These are phyloP conservation scores for Homarus americanus DNA, from an alignment of 1,140 invertebrate genomes.

Conservation along the genomic window DNA sequence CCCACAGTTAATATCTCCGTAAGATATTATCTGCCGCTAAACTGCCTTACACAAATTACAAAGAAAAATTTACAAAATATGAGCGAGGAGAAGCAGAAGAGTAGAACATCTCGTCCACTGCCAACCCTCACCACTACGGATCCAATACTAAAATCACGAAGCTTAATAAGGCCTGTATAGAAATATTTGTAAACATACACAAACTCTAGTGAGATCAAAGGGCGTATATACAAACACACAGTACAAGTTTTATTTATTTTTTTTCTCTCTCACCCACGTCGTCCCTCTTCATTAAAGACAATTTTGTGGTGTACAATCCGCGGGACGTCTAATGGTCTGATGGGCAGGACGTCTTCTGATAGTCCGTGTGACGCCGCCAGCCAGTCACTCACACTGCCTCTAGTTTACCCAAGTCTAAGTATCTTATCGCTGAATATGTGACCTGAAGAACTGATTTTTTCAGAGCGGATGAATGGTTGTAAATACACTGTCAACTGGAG, in stretches of 20 bases:
- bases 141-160: slow-evolving; percentile 1
- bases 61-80: slow-evolving; percentile 16
- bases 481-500: too few species aligned
- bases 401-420: too few species aligned
- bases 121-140: not conserved
- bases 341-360: too few species aligned
- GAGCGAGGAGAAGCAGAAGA: slow-evolving; percentile 6
- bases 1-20: too few species aligned
- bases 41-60: slow-evolving; percentile 18
- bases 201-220: slow-evolving; percentile 34
- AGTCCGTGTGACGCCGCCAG: too few species aligned
- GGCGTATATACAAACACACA: slow-evolving; percentile 28
- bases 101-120: not conserved
- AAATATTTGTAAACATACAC: slow-evolving; percentile 18
- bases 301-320: not conserved
- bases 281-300: not conserved
- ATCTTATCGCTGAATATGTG: too few species aligned
- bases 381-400: too few species aligned
- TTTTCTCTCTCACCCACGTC: too few species aligned
- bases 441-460: too few species aligned
- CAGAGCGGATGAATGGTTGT: too few species aligned
- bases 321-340: too few species aligned
- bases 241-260: not conserved
- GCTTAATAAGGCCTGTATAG: slow-evolving; percentile 3
- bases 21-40: not conserved